These are phyloP conservation scores for Zalophus californianus DNA, from an alignment of 2,797 vertebrate species.

Conservation along the genomic window DNA sequence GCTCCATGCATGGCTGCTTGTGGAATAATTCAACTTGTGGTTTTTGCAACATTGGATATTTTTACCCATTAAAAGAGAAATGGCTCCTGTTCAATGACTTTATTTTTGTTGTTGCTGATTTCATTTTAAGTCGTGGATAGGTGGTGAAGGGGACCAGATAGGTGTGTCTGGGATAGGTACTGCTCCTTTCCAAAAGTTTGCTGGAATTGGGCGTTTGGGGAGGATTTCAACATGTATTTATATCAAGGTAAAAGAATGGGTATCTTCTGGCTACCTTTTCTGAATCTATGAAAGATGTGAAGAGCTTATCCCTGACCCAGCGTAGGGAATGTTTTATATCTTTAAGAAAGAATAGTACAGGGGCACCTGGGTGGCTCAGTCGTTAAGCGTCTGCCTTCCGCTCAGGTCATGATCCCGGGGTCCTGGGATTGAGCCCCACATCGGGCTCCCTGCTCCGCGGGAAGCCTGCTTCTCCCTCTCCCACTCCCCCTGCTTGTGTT, in stretches of 20 bases:
- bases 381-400: too few species aligned
- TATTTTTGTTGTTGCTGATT: conserved; percentile 70
- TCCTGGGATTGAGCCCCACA: too few species aligned
- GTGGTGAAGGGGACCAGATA: conserved; percentile 46
- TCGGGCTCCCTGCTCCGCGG: too few species aligned
- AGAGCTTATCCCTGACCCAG: conserved; percentile 32
- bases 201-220: conserved; percentile 48
- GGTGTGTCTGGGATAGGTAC: conserved; percentile 42
- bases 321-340: conserved; percentile 41
- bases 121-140: conserved; percentile 68
- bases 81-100: conserved; percentile 60
- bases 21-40: conserved; percentile 83
- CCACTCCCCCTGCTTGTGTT: too few species aligned
- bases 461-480: too few species aligned
- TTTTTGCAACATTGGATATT: conserved; percentile 80
- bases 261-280: conserved; percentile 53
- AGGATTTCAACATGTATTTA: conserved; percentile 38
- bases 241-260: conserved; percentile 52
- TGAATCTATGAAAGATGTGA: conserved; percentile 14
- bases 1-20: conserved; percentile 94
- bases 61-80: conserved; percentile 63
- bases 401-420: too few species aligned
- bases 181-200: conserved; percentile 50
- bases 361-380: too few species aligned
- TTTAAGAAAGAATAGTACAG: conserved; percentile 33